Conservation (phyloP, 2,113 vertebrate species). For the Salvelinus alpinus region DNA sequence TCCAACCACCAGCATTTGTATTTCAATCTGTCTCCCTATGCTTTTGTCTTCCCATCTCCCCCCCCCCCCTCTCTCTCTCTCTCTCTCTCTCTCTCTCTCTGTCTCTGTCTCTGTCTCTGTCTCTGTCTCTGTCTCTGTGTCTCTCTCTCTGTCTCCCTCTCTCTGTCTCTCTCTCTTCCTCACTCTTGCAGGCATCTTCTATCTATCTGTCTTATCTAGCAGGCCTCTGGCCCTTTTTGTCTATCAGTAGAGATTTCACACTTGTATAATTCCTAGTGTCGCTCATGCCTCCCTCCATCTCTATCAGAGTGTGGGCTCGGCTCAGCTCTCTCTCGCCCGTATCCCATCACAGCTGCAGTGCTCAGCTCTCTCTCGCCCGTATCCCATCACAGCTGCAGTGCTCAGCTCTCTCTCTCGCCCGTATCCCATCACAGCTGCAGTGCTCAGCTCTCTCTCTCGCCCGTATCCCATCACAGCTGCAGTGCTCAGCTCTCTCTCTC, state of each 20-base stretch:
- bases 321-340: constrained; percentile 8
- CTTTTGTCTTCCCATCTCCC: constrained; percentile 45
- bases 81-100: constrained; percentile 6
- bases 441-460: constrained; percentile 20
- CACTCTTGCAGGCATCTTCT: constrained; percentile 10
- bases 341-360: constrained; percentile 22
- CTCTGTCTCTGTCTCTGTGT: not conserved
- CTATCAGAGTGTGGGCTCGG: too few species aligned
- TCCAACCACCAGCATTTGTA: constrained; percentile 30
- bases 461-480: constrained; percentile 23
- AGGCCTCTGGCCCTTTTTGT: constrained; percentile 47
- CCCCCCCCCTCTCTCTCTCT: not conserved
- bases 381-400: constrained; percentile 23
- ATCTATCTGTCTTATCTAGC: constrained; percentile 48
- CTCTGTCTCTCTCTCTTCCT: constrained; percentile 1
- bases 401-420: constrained; percentile 17
- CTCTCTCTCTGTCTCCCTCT: not conserved
- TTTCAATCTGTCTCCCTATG: constrained; percentile 46
- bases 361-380: constrained; percentile 19
- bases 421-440: constrained; percentile 24
- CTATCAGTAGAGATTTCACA: constrained; percentile 57
- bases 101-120: constrained; percentile 9
- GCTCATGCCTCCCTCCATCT: not conserved
- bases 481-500: constrained; percentile 20
- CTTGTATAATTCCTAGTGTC: constrained; percentile 38